These are phyloP conservation scores for Actinostola sp. DNA, from an alignment of 92 coral and sea anemone species.

Conservation along the genomic window DNA sequence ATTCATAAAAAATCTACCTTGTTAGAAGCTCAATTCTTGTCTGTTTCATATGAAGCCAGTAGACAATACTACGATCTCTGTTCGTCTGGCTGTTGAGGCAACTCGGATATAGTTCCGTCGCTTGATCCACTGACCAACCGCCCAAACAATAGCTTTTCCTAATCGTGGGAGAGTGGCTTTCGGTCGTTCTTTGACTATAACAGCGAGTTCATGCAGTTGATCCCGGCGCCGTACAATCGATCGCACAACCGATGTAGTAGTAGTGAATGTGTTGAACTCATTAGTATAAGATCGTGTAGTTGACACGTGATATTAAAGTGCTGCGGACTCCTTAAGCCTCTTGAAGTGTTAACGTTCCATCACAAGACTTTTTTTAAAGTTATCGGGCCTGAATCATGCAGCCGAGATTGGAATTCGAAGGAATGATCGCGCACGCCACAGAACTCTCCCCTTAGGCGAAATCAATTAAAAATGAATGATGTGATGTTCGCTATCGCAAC, in stretches of 20 bases:
- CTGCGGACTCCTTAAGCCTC: neutral
- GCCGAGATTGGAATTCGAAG: slow-evolving; percentile 13
- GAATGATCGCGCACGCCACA: neutral
- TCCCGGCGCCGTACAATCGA: too few species aligned
- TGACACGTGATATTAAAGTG: slow-evolving; percentile 16
- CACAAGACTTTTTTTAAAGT: neutral
- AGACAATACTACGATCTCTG: too few species aligned
- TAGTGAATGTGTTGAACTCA: slow-evolving; percentile 25
- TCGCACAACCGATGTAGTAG: too few species aligned
- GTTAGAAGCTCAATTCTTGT: too few species aligned
- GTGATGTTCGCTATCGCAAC: neutral
- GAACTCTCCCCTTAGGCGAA: slow-evolving; percentile 12
- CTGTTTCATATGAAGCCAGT: too few species aligned
- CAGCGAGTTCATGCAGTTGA: too few species aligned
- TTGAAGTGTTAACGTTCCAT: slow-evolving; percentile 23
- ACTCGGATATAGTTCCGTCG: too few species aligned
- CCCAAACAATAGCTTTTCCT: neutral
- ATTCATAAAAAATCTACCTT: too few species aligned
- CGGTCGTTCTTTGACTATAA: neutral
- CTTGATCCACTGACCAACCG: too few species aligned
- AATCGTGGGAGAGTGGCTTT: neutral
- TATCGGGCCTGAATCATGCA: neutral
- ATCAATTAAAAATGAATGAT: slow-evolving; percentile 5
- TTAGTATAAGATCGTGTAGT: neutral
- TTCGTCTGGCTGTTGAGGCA: too few species aligned